These are phyloP conservation scores for Microcebus murinus DNA, from an alignment of 2,113 vertebrate genomes.

Conservation along the genomic window DNA sequence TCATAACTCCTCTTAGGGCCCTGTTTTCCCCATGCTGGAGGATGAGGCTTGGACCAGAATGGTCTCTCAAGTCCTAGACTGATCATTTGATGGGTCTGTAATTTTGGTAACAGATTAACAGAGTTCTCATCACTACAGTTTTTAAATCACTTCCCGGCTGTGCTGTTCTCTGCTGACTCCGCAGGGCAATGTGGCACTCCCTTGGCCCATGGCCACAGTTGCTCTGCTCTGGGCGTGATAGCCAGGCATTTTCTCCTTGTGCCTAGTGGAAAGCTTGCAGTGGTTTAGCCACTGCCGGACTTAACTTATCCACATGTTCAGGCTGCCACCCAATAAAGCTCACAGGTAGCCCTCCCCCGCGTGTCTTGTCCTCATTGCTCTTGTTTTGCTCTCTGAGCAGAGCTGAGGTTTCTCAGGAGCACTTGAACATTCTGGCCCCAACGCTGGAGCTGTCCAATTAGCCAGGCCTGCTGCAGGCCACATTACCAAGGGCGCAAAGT, in stretches of 20 bases:
- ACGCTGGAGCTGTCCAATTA: background rate
- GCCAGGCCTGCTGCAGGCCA: background rate
- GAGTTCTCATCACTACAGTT: background rate
- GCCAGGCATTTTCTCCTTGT: background rate
- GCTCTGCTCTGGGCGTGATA: background rate
- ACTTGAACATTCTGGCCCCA: background rate
- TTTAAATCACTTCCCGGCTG: background rate
- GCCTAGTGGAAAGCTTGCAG: background rate
- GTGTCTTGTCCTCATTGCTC: background rate
- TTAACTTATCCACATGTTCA: background rate
- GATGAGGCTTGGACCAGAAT: background rate
- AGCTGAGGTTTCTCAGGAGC: background rate
- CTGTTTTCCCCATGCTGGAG: background rate
- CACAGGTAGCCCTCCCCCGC: background rate
- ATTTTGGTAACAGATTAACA: background rate
- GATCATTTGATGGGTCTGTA: background rate
- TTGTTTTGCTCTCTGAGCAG: background rate
- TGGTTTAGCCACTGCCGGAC: background rate
- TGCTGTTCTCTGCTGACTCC: background rate
- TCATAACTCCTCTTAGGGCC: background rate
- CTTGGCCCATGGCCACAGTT: background rate
- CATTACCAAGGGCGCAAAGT: background rate
- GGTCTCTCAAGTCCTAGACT: background rate
- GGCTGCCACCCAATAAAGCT: background rate
- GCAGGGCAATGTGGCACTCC: rapidly evolving